Base-by-base conservation (phyloP, 2,797 vertebrate species). In the Galagoides demidoff region DNA sequence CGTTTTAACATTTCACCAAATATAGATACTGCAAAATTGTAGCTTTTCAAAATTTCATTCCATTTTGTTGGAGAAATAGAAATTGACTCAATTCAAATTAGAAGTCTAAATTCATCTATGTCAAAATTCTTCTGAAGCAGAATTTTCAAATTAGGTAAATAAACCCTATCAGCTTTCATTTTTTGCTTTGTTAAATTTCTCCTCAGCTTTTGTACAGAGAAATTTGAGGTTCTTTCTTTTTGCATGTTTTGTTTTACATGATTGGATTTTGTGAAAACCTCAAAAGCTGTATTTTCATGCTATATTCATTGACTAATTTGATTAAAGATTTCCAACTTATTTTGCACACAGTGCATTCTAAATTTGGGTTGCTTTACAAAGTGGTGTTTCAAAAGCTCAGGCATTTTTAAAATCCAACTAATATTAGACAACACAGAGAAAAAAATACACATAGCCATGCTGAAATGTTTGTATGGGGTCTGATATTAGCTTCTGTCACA, bases 291-390 rank as follows among this genome's bases (percentile, higher is more conserved):
- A 66, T 82, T 85, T 93, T 78, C 37, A 81, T 71, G 73, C 74
- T 74, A 66, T 4, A 63, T 52, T 76, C 52, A 34, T 31, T 89
- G 37, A 39, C 55, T 95, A 91, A 96, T 74, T 59, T 55, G 59
- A 92, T 96, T 89, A 83, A 82, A 76, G 29, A 90, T 90, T 95
- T 95, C 57, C 63, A 90, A 61, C 14, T 95, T 43, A 79, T 95
- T 92, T 92, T 90, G n/a, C 23, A 89, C 43, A 95, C 45, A 64
- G 45, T 23, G 4, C 34, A 82, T 70, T 10, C 92, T 89, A 59
- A 8, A 89, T 29, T 57, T 66, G 83, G 79, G 49, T 57, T 78
- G 61, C 34, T 85, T 90, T 96, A 78, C 7, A 57, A 88, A 88
- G 34, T 68, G 20, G 3, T 19, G 87, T 97, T 83, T 84, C 84